Conservation (phyloP, 2,888 invertebrate species). For the Strigamia crassipes region DNA sequence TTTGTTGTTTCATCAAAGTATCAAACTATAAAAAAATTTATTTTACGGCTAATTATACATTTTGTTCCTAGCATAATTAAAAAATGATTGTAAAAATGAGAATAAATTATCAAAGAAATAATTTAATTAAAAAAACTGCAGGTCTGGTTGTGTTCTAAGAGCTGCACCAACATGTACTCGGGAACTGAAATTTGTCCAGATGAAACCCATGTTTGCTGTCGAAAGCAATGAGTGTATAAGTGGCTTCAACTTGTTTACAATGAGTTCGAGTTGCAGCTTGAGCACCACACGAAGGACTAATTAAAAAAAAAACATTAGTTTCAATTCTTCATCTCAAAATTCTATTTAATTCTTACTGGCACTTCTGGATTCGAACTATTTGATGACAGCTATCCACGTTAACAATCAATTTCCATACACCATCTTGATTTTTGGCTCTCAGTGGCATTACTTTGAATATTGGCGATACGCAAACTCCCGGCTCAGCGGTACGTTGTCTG, state of each 20-base stretch:
- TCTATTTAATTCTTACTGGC: not conserved
- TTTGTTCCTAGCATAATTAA: too few species aligned
- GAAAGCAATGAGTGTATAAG: not conserved
- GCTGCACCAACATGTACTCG: not conserved
- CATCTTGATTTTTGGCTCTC: not conserved
- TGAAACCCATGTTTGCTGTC: conserved; percentile 1
- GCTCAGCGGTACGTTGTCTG: not conserved
- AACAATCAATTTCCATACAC: not conserved
- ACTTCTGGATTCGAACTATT: not conserved
- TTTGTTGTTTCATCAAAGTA: too few species aligned
- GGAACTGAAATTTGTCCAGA: not conserved
- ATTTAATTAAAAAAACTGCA: not conserved
- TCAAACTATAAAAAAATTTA: too few species aligned
- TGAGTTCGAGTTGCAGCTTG: not conserved
- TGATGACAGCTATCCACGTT: not conserved
- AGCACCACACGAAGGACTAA: not conserved
- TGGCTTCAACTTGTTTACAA: not conserved
- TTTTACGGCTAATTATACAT: too few species aligned
- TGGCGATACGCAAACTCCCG: not conserved
- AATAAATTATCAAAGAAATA: too few species aligned
- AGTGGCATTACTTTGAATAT: not conserved
- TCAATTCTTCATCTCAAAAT: not conserved
- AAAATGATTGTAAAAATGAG: too few species aligned
- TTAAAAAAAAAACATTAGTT: too few species aligned
- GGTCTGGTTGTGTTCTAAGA: too few species aligned